Base-by-base conservation (phyloP, 2,797 vertebrate genomes). In the Cirrhinus molitorella region DNA sequence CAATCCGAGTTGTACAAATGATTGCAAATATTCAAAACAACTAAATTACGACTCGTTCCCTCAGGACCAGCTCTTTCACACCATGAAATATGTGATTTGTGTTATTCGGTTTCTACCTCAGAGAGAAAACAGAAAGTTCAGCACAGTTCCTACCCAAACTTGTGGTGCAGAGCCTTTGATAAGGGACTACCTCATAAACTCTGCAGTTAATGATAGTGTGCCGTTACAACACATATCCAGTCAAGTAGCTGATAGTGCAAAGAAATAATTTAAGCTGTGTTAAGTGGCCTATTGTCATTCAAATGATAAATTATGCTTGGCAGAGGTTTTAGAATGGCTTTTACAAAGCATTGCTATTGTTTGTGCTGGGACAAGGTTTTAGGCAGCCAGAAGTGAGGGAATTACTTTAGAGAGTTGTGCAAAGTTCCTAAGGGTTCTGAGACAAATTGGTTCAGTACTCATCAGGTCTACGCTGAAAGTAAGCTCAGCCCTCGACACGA, bases 301-400 rank as follows among this genome's bases (percentile, higher is more conserved):
- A 95, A 95, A 94, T 95, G 92, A 93, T 94, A 94, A 95, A 94
- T 94, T 94, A 93, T 93, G 92, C 94, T 93, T 94, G 95, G 94
- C 94, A 94, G 92, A 93, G 92, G 92, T 94, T 94, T 94, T 91
- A 93, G 91, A 94, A 92, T 93, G 92, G 91, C 92, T 95, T 95
- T 92, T 91, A 94, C 93, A 95, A 94, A 94, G 93, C 92, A 80
- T 90, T 90, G 91, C 92, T 91, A 94, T 95, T 96, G 94, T 96
- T 95, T 94, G 90, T 91, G 90, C 88, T 28, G 88, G 93, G 93
- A 93, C 93, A 88, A 93, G 92, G 92, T 94, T 94, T 93, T 90
- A 92, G 93, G 91, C 88, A 91, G 90, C 89, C 81, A 34, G 91
- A 94, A 93, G 89, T 89, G 89, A 93, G 92, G 92, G 94, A 95